These are phyloP conservation scores for Apodemus agrarius DNA, from an alignment of 2,797 vertebrate species.

Conservation along the genomic window DNA sequence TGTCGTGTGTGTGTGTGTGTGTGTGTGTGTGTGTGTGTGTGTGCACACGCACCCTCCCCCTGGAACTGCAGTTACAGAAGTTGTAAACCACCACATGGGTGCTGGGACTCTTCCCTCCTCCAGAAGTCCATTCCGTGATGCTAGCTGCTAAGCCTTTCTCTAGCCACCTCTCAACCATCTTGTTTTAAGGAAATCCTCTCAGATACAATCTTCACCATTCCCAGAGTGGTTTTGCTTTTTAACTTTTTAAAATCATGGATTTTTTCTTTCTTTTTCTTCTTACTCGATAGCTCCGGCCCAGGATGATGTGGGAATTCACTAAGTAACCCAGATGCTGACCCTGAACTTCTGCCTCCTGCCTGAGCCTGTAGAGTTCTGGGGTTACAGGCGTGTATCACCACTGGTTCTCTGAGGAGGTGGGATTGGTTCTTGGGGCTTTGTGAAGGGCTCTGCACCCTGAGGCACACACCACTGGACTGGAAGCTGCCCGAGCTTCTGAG, in stretches of 20 bases:
- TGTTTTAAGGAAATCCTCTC: neutral
- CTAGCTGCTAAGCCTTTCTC: neutral
- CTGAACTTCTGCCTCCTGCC: neutral
- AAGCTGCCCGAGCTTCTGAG: too few species aligned
- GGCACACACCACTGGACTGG: too few species aligned
- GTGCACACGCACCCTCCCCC: too few species aligned
- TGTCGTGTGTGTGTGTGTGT: neutral
- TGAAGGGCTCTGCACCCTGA: neutral
- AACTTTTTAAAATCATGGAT: neutral
- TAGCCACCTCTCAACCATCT: neutral
- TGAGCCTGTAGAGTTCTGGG: neutral
- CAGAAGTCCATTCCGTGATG: too few species aligned
- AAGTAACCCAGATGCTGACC: neutral
- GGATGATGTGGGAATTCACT: neutral
- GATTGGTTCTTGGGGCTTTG: neutral
- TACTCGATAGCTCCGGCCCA: neutral
- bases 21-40: too few species aligned
- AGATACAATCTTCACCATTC: neutral
- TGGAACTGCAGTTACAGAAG: neutral
- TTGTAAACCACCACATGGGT: too few species aligned
- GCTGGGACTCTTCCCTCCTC: neutral
- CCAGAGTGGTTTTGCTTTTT: slow-evolving; percentile 3
- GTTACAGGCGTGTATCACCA: neutral
- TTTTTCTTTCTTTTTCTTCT: neutral
- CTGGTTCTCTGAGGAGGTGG: neutral